phyloP scores from a whole-genome alignment of 2,113 vertebrate species.

The Hippocampus zosterae region DNA sequence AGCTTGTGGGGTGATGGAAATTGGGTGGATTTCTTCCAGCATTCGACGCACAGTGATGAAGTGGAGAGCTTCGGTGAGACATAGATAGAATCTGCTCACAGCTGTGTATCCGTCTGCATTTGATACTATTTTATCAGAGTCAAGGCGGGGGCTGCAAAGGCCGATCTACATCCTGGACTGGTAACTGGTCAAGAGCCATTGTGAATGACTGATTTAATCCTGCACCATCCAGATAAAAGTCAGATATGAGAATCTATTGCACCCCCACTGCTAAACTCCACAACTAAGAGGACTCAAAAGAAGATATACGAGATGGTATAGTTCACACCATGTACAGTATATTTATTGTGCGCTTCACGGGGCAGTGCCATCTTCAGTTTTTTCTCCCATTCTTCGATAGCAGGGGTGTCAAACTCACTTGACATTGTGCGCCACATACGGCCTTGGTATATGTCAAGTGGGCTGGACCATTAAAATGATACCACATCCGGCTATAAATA shows the following conservation, averaged over 20 bases:
- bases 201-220: background rate
- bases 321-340: background rate
- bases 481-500: too few relatives aligned
- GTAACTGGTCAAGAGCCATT: background rate
- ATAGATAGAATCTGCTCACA: background rate
- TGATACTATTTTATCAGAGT: background rate
- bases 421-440: too few relatives aligned
- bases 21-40: background rate
- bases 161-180: background rate
- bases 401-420: too few relatives aligned
- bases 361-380: background rate
- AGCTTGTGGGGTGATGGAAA: constrained; percentile 14
- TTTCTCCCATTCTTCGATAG: background rate
- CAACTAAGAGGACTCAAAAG: too few relatives aligned
- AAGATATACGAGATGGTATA: too few relatives aligned
- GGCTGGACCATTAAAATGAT: too few relatives aligned
- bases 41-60: background rate
- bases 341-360: background rate
- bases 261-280: too few relatives aligned
- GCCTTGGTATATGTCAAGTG: too few relatives aligned
- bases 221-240: background rate
- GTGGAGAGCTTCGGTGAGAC: background rate
- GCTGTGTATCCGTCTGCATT: background rate
- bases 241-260: too few relatives aligned
- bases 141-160: background rate